These are phyloP conservation scores for human (Homo sapiens) DNA, from an alignment of 2,113 vertebrate genomes.

Conservation along the genomic window GRCh38 chr2:64883001-64883500, in stretches of 20 bases:
- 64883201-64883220: not conserved
- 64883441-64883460: too few relatives aligned
- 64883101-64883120: conserved; percentile 66
- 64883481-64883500: too few relatives aligned
- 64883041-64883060: conserved; percentile 53
- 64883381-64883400: too few relatives aligned
- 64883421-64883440: too few relatives aligned
- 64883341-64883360: too few relatives aligned
- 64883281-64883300: not conserved
- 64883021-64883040: conserved; percentile 45
- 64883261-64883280: not conserved
- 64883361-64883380: too few relatives aligned
- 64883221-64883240: not conserved
- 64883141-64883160: conserved; percentile 33
- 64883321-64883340: not conserved
- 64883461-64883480: too few relatives aligned
- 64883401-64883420: too few relatives aligned
- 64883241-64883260: not conserved
- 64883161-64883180: conserved; percentile 42
- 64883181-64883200: conserved; percentile 6
- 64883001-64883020: conserved; percentile 58
- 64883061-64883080: conserved; percentile 59
- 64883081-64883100: conserved; percentile 69
- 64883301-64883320: conserved; percentile 31
- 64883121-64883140: conserved; percentile 72